Percentiles rank a stretch among this genome's conserved stretches.
These are phyloP conservation scores for Eretmocerus hayati DNA, from an alignment of 2,888 invertebrate species.

Conservation along the genomic window DNA sequence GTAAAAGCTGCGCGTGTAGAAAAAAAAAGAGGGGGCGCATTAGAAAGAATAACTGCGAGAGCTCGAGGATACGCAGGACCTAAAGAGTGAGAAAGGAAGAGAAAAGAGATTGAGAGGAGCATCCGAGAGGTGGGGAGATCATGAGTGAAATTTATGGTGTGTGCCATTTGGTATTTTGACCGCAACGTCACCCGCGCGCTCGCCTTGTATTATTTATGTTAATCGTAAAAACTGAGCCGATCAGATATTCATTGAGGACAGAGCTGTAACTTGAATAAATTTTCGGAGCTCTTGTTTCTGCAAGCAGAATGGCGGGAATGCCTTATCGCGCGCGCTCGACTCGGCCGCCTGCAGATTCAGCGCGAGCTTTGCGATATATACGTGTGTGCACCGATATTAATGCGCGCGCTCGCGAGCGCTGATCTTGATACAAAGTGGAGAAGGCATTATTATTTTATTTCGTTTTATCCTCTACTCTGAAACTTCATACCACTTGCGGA, in stretches of 20 bases:
- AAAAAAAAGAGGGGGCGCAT: not conserved
- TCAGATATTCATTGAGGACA: conserved; percentile 7
- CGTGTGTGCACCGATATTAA: conserved; percentile 4
- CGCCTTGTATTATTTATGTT: conserved; percentile 2
- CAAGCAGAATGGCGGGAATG: not conserved
- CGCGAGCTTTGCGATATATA: not conserved
- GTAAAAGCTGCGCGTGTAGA: conserved; percentile 1
- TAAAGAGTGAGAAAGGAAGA: not conserved
- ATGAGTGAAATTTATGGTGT: conserved; percentile 11
- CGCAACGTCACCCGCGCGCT: conserved; percentile 2
- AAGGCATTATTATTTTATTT: not conserved
- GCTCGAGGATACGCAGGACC: not conserved
- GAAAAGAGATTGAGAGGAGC: no score
- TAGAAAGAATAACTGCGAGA: no score
- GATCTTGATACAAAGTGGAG: conserved; percentile 7
- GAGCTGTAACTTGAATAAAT: not conserved
- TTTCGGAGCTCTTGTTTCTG: conserved; percentile 6
- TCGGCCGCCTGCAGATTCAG: no score
- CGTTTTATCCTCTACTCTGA: not conserved
- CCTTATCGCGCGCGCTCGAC: conserved; percentile 3
- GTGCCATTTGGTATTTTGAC: conserved; percentile 11
- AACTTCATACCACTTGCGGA: not conserved
- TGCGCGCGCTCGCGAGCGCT: not conserved
- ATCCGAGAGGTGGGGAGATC: not conserved
- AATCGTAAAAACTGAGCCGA: conserved; percentile 7